Evolutionary conservation across 2,888 invertebrate genomes (phyloP).

Genomic region (Amblyjoppa proteus): DNA sequence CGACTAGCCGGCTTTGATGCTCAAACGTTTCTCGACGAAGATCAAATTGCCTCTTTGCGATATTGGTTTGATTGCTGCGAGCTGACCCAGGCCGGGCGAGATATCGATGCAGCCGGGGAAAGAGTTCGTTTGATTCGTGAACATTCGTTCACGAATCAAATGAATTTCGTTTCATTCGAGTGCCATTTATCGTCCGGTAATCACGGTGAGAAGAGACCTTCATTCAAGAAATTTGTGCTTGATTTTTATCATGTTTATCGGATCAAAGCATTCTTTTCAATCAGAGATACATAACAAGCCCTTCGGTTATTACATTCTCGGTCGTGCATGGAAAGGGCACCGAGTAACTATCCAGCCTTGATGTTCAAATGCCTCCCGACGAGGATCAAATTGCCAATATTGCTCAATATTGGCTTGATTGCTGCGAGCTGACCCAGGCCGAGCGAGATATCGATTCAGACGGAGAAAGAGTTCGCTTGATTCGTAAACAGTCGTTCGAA

Average conservation of each 20-base stretch:
- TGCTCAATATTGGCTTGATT: constrained; percentile 15
- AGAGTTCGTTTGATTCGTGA: background rate
- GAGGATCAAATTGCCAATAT: constrained; percentile 17
- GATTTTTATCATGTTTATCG: too few species aligned
- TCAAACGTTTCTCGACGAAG: constrained; percentile 39
- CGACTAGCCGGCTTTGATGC: constrained; percentile 1
- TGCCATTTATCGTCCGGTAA: too few species aligned
- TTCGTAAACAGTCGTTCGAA: background rate
- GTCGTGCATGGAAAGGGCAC: background rate
- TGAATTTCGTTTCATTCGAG: background rate
- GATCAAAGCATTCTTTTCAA: too few species aligned
- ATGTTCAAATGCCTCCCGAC: constrained; percentile 33
- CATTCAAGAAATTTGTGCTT: too few species aligned
- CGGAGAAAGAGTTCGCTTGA: background rate
- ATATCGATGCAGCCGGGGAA: background rate
- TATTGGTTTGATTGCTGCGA: background rate
- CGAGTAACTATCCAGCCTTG: background rate
- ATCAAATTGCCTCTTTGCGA: constrained; percentile 10
- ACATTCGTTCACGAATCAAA: background rate
- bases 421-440: background rate
- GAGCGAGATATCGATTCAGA: background rate
- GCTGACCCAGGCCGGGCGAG: background rate
- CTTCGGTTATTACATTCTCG: constrained; percentile 50
- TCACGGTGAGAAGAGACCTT: too few species aligned
- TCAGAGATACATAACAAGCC: background rate